Evolutionary conservation across 2,888 invertebrate genomes (phyloP).

Genomic region (Pseudolycoriella hygida): DNA sequence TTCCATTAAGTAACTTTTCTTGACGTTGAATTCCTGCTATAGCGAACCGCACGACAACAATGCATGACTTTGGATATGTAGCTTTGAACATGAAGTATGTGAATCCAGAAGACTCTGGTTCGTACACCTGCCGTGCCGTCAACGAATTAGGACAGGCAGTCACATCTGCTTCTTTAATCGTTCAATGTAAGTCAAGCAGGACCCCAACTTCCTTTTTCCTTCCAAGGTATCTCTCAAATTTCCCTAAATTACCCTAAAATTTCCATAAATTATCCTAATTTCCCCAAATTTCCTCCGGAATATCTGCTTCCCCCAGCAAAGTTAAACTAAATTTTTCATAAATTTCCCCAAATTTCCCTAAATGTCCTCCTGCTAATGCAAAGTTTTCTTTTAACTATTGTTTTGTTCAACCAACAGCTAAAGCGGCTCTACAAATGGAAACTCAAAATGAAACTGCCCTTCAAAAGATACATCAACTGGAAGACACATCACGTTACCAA

Average conservation of each 20-base stretch:
- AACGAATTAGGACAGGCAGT: slow-evolving; percentile 91
- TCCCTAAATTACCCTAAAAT: no score
- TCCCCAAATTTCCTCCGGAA: no score
- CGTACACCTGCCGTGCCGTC: slow-evolving; percentile 66
- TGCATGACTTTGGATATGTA: slow-evolving; percentile 97
- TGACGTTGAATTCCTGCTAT: neutral
- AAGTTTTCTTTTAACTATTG: no score
- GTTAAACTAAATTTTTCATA: no score
- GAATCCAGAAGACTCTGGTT: slow-evolving; percentile 90
- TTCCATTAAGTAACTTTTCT: slow-evolving; percentile 1
- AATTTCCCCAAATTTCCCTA: no score
- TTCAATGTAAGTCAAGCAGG: slow-evolving; percentile 44
- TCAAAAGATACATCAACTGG: slow-evolving; percentile 71
- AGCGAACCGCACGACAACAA: slow-evolving; percentile 82
- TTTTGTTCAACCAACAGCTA: no score
- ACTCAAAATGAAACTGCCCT: slow-evolving; percentile 78
- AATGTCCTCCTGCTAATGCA: no score
- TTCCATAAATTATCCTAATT: no score
- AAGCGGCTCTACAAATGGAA: slow-evolving; percentile 72
- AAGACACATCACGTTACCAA: slow-evolving; percentile 62
- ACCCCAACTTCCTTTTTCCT: no score
- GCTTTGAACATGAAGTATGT: slow-evolving; percentile 88
- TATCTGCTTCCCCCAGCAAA: no score
- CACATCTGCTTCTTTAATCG: slow-evolving; percentile 79
- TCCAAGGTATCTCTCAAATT: no score